Evolutionary conservation across 2,113 vertebrate species (phyloP).

Genomic region (Coptodon bakossiorum): DNA sequence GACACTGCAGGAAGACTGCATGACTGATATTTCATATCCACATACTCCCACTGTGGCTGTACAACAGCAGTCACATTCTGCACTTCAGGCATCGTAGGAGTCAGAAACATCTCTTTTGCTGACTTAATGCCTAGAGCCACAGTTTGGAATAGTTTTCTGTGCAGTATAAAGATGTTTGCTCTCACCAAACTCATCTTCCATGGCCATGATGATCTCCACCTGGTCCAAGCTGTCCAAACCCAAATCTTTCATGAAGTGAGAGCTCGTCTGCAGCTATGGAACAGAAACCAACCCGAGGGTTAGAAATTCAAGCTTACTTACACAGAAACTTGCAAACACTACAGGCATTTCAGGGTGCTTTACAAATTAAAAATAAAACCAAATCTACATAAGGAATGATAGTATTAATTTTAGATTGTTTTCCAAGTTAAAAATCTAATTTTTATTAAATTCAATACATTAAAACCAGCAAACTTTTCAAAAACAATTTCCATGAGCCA

Average conservation of each 20-base stretch:
- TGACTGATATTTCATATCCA: neutral
- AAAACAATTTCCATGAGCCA: neutral
- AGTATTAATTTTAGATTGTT: neutral
- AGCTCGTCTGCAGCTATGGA: slow-evolving; percentile 76
- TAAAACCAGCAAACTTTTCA: neutral
- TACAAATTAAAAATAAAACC: neutral
- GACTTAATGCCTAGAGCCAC: neutral
- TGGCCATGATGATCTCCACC: slow-evolving; percentile 99
- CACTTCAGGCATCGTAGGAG: neutral
- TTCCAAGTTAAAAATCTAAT: neutral
- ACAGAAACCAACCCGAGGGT: neutral
- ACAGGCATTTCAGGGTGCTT: neutral
- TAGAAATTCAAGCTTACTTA: neutral
- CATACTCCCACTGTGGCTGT: neutral
- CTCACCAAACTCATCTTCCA: slow-evolving; percentile 98
- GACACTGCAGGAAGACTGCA: neutral
- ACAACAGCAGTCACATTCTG: neutral
- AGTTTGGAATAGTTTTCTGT: neutral
- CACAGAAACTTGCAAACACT: neutral
- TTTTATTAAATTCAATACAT: neutral
- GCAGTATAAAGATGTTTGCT: neutral
- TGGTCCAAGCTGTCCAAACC: slow-evolving; percentile 98
- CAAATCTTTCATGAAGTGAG: slow-evolving; percentile 97
- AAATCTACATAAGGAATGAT: neutral
- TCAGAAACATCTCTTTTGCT: neutral